Evolutionary conservation across 2,888 invertebrate species (phyloP).

Genomic region (Reticulitermes lucifugus): DNA sequence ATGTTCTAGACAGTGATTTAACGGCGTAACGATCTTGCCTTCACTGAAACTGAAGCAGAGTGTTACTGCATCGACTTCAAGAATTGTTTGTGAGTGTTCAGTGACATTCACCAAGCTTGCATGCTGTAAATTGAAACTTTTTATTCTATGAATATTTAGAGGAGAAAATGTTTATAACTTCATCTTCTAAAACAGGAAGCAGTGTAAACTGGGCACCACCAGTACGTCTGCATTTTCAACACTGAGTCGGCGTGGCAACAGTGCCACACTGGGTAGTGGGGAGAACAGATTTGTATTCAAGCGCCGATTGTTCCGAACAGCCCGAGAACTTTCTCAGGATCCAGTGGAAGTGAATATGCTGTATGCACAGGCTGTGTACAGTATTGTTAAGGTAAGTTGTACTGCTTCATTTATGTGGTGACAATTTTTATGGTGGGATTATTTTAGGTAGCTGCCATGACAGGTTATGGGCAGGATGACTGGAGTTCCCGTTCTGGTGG

Average conservation of each 20-base stretch:
- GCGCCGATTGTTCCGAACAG: conserved; percentile 87
- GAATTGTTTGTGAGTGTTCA: no score
- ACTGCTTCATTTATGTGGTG: no score
- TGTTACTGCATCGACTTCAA: no score
- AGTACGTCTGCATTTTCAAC: conserved; percentile 66
- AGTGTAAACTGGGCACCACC: conserved; percentile 68
- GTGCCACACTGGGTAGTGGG: conserved; percentile 79
- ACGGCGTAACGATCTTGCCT: no score
- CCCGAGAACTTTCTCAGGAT: conserved; percentile 91
- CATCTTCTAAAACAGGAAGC: conserved; percentile 63
- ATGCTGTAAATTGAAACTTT: neutral
- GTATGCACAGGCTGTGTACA: conserved; percentile 95
- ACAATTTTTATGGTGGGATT: no score
- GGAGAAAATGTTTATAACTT: neutral
- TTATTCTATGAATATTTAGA: neutral
- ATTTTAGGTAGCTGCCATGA: no score
- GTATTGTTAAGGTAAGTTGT: conserved; percentile 85
- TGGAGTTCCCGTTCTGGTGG: no score
- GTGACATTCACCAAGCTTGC: no score
- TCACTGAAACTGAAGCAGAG: no score
- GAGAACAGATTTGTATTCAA: conserved; percentile 95
- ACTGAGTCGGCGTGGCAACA: conserved; percentile 68
- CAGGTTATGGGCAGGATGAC: no score
- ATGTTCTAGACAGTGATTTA: no score
- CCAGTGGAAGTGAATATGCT: conserved; percentile 94